A percentile compares a stretch with the other conserved stretches of the same genome.
Conservation (phyloP, 2,113 vertebrate genomes). For the Oxyruncus cristatus region DNA sequence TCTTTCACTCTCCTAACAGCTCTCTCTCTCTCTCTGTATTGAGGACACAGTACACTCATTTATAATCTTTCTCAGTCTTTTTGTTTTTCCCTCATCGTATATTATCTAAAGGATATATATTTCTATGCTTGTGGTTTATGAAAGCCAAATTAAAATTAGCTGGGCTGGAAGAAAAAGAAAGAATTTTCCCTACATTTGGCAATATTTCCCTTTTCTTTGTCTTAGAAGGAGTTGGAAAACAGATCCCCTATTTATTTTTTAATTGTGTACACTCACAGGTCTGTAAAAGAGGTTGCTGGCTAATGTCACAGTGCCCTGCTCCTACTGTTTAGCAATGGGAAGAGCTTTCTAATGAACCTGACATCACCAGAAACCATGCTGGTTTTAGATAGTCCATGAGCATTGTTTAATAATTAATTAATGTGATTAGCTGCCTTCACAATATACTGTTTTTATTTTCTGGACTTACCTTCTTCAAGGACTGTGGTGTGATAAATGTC, state of each 20-base stretch:
- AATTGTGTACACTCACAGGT: not conserved
- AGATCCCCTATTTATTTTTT: conserved; percentile 20
- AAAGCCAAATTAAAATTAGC: not conserved
- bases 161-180: not conserved
- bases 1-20: not conserved
- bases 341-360: conserved; percentile 52
- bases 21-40: not conserved
- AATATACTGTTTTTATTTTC: conserved; percentile 47
- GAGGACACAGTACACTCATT: not conserved
- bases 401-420: conserved; percentile 50
- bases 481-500: conserved; percentile 51
- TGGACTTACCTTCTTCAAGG: conserved; percentile 42
- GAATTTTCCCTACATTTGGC: not conserved
- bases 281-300: not conserved
- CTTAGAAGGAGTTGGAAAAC: not conserved
- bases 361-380: conserved; percentile 42
- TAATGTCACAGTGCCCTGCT: not conserved
- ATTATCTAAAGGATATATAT: not conserved
- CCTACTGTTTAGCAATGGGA: conserved; percentile 51
- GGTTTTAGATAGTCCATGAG: conserved; percentile 39
- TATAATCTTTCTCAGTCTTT: not conserved
- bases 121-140: not conserved
- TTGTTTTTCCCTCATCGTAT: not conserved
- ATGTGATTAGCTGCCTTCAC: conserved; percentile 58
- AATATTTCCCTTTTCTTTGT: not conserved